Base-by-base conservation (phyloP, 2,888 invertebrate genomes). In the Drosophila meridionalis region DNA sequence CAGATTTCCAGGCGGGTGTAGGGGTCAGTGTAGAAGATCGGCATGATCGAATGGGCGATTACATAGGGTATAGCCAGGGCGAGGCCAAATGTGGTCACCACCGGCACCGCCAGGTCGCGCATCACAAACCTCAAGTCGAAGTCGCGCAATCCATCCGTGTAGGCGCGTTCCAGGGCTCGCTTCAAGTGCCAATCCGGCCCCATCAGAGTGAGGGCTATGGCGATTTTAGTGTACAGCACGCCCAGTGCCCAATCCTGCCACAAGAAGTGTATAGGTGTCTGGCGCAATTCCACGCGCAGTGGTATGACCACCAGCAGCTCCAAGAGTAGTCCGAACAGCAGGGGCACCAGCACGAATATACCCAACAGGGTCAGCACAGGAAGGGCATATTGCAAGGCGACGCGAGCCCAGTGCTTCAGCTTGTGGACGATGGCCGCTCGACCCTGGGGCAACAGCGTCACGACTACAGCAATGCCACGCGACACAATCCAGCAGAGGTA, bases 221-320 rank as follows among this genome's bases (percentile, higher is more conserved):
- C 97, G 66, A 99, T 99, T 94, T 99, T 99, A 2, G 99, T 98
- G 92, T 99, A 99, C 0, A 99, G 94, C 12, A 99, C 98, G 32
- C 99, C 99, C 34, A 99, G 94, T 0, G 99, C 99, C 99, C 99
- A 99, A 94, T 99, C 99, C 86, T 99, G 97, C 97, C 97, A 97
- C 58, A 97, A 95, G 92, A 97, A 97, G 66, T 97, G 94, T 40
- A 97, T 96, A 0, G 97, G 99, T 8, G 98, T 98, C 93, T 99
- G 98, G 80, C 97, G 96, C 4, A 98, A 94, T 0, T 98, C 98
- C 32, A 99, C 98, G 11, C 99, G 94, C 30, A 99, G 94, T 0
- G 99, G 99, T 20, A 98, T 97, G 26, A 99, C 97, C 28, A 98
- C 94, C 4, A 98, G 97, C 90, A 99, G 94, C 92, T 99, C 99